Conservation (phyloP, 2,888 invertebrate species). For the Melanargia galathea region DNA sequence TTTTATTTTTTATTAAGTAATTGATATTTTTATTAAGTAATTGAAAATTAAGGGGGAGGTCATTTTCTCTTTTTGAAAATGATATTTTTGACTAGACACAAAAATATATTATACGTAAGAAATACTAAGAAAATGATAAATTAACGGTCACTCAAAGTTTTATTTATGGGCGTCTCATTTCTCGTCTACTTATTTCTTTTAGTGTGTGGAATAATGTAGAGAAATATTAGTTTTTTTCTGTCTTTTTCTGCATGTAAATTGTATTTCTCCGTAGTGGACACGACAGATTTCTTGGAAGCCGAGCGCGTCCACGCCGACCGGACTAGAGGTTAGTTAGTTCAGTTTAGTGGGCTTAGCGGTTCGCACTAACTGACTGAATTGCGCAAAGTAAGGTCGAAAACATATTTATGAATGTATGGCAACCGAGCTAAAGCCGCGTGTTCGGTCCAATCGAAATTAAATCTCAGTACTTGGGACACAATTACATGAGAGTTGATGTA, state of each 20-base stretch:
- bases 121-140: too few species aligned
- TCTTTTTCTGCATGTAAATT: slow-evolving; percentile 28
- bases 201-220: background rate
- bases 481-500: too few species aligned
- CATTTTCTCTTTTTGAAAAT: too few species aligned
- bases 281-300: slow-evolving; percentile 73
- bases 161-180: background rate
- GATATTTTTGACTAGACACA: too few species aligned
- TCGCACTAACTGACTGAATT: slow-evolving; percentile 7
- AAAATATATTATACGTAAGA: too few species aligned
- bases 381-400: background rate
- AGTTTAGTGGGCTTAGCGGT: background rate
- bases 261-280: slow-evolving; percentile 57
- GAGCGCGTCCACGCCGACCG: slow-evolving; percentile 71
- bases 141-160: too few species aligned
- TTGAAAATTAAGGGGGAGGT: too few species aligned
- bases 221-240: background rate
- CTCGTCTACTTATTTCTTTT: background rate
- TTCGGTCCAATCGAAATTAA: too few species aligned
- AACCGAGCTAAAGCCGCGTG: too few species aligned
- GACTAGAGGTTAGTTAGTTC: slow-evolving; percentile 68
- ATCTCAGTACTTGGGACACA: too few species aligned
- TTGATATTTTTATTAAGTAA: too few species aligned
- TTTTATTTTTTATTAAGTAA: too few species aligned
- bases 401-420: background rate